Evolutionary conservation across 2,888 invertebrate species (phyloP).

Genomic region (Meta bourneti): DNA sequence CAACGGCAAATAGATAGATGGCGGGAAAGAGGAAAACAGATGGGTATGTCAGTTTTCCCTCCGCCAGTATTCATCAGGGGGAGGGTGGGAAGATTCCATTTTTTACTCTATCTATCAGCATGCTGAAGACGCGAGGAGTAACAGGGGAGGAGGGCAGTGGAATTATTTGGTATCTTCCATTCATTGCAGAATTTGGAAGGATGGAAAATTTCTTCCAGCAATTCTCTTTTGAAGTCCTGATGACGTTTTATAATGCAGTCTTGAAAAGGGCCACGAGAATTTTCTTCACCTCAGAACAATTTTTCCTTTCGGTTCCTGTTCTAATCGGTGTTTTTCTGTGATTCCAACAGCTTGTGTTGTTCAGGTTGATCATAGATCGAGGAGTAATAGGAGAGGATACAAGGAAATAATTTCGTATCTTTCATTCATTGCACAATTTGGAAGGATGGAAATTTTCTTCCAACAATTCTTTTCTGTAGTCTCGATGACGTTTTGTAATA

Average conservation of each 20-base stretch:
- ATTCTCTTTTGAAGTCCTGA: neutral
- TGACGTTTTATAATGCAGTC: neutral
- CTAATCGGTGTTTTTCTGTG: too few species aligned
- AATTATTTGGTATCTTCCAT: conserved; percentile 46
- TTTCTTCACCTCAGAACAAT: too few species aligned
- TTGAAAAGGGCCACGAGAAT: neutral
- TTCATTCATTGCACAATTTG: conserved; percentile 29
- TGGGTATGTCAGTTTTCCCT: conserved; percentile 62
- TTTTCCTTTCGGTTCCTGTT: neutral
- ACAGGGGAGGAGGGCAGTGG: conserved; percentile 7
- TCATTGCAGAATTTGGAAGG: conserved; percentile 19
- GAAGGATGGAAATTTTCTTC: neutral
- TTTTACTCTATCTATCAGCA: conserved; percentile 44
- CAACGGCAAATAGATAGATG: conserved; percentile 65
- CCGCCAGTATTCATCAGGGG: conserved; percentile 40
- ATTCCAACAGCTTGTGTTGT: too few species aligned
- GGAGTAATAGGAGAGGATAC: too few species aligned
- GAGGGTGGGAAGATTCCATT: conserved; percentile 39
- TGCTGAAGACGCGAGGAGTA: conserved; percentile 17
- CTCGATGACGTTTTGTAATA: neutral
- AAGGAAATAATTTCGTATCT: conserved; percentile 40
- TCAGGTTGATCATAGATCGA: too few species aligned
- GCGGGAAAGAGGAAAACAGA: conserved; percentile 54
- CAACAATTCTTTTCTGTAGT: neutral
- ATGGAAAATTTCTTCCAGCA: neutral